Evolutionary conservation across 2,113 vertebrate genomes (phyloP), one percentile per base, ranked within the genome.

Genomic region (Callipepla californica): DNA sequence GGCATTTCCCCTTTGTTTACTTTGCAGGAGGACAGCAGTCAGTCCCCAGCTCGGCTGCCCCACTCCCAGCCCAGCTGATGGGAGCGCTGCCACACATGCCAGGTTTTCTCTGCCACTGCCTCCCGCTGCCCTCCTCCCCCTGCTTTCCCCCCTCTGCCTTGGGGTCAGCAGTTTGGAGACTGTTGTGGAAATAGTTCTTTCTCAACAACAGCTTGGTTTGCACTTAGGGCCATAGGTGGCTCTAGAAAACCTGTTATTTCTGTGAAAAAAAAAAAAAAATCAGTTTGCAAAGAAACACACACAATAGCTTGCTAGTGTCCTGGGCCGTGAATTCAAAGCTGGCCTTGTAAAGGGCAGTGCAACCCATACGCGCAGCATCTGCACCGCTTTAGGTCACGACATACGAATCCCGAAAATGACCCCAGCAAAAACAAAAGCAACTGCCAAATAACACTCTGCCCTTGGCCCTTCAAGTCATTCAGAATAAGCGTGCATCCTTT

Each of bases 101-200:
- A 57, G 86, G 93, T 92, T 95, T 96, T 96, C 63, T 26, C 57
- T 5, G 17, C 6, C 67, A 30, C 82, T 55, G 20, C n/a, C 2
- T 69, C 91, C 80, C 32, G 30, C 48, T 69, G 88, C 68, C 28
- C 26, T 18, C 40, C 40, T 36, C 73, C 80, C 88, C 62, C 47
- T 18, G 7, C 15, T 5, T 4, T n/a, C 80, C 55, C 55, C 28
- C 15, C 23, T 17, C 67, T 13, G 14, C 32, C 8, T 5, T 6
- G 23, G 82, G 90, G 85, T 61, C 80, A 81, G 88, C 86, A 48
- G 69, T 72, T 84, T 62, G 74, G 86, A 85, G 48, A 90, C 68
- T 48, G 75, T 48, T 76, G 89, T 91, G 89, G 74, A 94, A 96
- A 93, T 6, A 45, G 67, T 63, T 61, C 80, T 87, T 95, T 89